These are phyloP conservation scores for Poeciliopsis presidionis DNA, from an alignment of 2,797 vertebrate species.

Conservation along the genomic window DNA sequence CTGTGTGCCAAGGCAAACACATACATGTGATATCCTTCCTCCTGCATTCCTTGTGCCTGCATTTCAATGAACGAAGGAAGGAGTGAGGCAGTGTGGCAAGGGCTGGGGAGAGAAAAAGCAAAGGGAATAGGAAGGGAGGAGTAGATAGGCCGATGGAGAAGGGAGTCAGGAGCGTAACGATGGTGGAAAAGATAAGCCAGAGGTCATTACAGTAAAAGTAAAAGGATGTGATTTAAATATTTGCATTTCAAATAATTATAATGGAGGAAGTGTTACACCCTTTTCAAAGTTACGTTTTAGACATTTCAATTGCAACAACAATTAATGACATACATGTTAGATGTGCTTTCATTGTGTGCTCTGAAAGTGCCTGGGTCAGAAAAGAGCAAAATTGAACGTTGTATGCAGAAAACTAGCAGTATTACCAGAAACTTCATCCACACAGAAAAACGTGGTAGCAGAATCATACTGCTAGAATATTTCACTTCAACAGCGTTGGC, in stretches of 20 bases:
- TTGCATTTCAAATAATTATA: neutral
- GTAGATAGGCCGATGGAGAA: slow-evolving; percentile 27
- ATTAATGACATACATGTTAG: neutral
- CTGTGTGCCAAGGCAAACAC: slow-evolving; percentile 72
- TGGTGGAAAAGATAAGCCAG: slow-evolving; percentile 20
- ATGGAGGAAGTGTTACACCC: neutral
- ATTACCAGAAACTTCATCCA: neutral
- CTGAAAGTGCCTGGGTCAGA: neutral
- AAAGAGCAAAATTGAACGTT: neutral
- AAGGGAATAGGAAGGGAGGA: slow-evolving; percentile 47
- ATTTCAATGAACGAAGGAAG: slow-evolving; percentile 70
- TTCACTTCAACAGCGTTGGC: neutral
- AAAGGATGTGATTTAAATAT: slow-evolving; percentile 48
- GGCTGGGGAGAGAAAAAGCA: slow-evolving; percentile 28
- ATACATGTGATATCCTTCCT: slow-evolving; percentile 77
- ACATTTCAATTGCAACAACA: neutral
- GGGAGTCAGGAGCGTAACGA: slow-evolving; percentile 19
- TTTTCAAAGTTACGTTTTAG: neutral
- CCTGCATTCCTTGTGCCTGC: slow-evolving; percentile 69
- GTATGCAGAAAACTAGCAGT: neutral
- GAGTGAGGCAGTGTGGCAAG: slow-evolving; percentile 32
- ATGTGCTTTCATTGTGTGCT: neutral
- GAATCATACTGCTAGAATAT: neutral
- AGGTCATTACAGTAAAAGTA: slow-evolving; percentile 40
- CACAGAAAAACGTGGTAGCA: neutral